Conservation (phyloP, 2,888 invertebrate genomes). For the Ceramica pisi region DNA sequence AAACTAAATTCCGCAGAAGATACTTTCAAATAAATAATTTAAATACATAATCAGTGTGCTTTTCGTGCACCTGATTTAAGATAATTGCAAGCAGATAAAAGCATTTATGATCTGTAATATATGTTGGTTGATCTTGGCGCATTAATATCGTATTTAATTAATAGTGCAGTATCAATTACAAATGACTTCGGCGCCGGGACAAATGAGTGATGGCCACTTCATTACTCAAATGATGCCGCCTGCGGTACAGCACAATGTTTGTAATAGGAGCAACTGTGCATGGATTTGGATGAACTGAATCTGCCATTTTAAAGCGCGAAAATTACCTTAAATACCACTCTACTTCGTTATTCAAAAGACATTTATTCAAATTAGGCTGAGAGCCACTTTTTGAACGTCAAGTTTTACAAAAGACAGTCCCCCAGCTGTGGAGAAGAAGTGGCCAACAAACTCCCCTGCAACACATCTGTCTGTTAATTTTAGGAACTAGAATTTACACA, state of each 20-base stretch:
- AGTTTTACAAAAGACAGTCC: too few relatives aligned
- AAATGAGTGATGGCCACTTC: constrained; percentile 50
- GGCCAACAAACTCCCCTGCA: too few relatives aligned
- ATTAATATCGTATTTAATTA: constrained; percentile 57
- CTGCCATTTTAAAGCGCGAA: neutral
- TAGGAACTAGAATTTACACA: too few relatives aligned
- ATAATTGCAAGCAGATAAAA: neutral
- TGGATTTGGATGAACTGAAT: neutral
- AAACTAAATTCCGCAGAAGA: neutral
- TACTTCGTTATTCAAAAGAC: too few relatives aligned
- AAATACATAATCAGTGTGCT: neutral
- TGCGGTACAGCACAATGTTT: neutral
- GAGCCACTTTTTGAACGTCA: too few relatives aligned
- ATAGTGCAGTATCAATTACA: constrained; percentile 60
- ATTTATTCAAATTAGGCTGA: too few relatives aligned
- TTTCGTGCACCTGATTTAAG: neutral
- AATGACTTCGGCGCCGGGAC: constrained; percentile 47
- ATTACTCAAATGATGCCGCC: constrained; percentile 31
- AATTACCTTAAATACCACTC: neutral
- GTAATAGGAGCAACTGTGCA: neutral
- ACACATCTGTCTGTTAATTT: too few relatives aligned
- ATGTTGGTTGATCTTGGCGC: constrained; percentile 35
- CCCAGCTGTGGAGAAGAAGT: too few relatives aligned
- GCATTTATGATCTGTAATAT: constrained; percentile 36
- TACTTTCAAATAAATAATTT: neutral